Evolutionary conservation across 2,888 invertebrate genomes (phyloP), one percentile per base, ranked within the genome.

Genomic region (Aproaerema taeniolella): DNA sequence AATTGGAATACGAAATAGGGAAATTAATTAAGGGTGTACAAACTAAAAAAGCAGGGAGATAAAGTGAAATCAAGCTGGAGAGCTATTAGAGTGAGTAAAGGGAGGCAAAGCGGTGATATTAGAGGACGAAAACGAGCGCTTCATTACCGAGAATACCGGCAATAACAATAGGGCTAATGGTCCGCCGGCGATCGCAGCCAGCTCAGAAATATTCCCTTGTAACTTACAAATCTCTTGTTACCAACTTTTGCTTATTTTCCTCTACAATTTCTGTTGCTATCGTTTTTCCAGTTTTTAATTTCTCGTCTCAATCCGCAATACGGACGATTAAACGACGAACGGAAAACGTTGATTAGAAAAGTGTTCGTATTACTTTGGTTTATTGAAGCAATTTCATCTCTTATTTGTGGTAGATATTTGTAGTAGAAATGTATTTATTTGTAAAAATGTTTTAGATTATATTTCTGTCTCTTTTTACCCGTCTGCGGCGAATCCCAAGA

Each of bases 131-230:
- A 83, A 83, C 78, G 83, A 78, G 74, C 79, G 71, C 65, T 81
- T 83, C 80, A 85, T 86, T 83, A 82, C 82, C 63, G 67, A 55
- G 62, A 80, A 80, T 77, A 75, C 70, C 61, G 73, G 79, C 69
- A 79, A 85, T 86, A 86, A 85, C 85, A 86, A 85, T 85, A 81
- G 76, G 65, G 70, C 71, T 83, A 86, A 86, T 81, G 77, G 80
- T 58, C 58, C 70, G 66, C 62, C 61, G 53, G 75, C 73, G 69
- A 80, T 76, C 71, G 61, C 72, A 62, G 71, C 70, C 73, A 75
- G 68, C 69, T 68, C 65, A 60, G 72, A 78, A 74, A 72, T 67
- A 60, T 64, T 64, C 65, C 59, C 58, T 52, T 47, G 49, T 61
- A 55, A 58, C 50, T 52, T 59, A 67, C 73, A 75, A 74, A 73